Conservation (phyloP, 2,797 vertebrate genomes). For the Chromis chromis region DNA sequence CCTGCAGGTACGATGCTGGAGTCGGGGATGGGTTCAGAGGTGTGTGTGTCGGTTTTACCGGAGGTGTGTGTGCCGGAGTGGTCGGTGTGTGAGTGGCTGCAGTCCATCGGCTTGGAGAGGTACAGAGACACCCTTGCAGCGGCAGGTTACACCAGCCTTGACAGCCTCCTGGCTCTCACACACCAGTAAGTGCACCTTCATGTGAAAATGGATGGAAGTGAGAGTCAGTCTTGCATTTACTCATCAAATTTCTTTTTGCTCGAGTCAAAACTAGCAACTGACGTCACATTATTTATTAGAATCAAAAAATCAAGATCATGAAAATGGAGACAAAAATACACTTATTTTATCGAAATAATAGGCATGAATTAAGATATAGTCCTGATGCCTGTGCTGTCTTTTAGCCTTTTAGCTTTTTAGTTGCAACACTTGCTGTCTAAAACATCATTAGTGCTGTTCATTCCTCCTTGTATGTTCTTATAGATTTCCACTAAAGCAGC, state of each 20-base stretch:
- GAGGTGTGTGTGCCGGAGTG: constrained; percentile 92
- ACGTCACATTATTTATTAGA: background rate
- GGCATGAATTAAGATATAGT: no score
- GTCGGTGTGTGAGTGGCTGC: constrained; percentile 94
- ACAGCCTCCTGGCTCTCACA: constrained; percentile 95
- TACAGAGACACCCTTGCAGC: constrained; percentile 98
- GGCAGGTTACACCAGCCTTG: constrained; percentile 94
- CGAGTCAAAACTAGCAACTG: background rate
- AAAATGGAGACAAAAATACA: background rate
- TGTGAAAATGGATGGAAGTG: constrained; percentile 23
- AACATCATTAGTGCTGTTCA: background rate
- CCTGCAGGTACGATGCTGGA: constrained; percentile 92
- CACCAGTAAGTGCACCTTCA: constrained; percentile 92
- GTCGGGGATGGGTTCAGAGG: constrained; percentile 91
- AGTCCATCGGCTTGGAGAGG: constrained; percentile 95
- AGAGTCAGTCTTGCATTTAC: constrained; percentile 7
- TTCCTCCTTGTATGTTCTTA: background rate
- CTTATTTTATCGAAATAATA: background rate
- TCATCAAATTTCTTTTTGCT: constrained; percentile 8
- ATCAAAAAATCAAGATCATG: background rate
- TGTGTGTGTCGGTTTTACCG: constrained; percentile 90
- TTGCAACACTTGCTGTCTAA: background rate
- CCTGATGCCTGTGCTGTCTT: background rate
- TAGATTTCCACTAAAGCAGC: background rate
- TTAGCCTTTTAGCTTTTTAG: background rate